Evolutionary conservation across 2,888 invertebrate genomes (phyloP), one percentile per base, ranked within the genome.

Genomic region (Deilephila porcellus): DNA sequence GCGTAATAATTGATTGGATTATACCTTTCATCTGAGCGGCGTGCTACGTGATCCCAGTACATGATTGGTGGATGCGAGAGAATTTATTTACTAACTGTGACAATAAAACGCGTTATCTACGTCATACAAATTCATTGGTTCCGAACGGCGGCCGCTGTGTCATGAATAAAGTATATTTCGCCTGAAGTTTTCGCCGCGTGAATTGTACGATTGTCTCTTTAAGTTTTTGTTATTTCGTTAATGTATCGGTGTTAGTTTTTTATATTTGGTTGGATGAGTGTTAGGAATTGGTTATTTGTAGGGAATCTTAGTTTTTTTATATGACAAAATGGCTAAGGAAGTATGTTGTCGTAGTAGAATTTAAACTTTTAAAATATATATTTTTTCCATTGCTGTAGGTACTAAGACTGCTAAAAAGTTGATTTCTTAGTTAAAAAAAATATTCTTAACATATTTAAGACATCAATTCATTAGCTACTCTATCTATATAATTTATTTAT

Each of bases 1-100:
- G 81, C 85, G 88, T 88, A 88, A 92, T 93, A 93, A 93, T 93
- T 92, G 92, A 93, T 93, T 89, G 91, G 90, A 91, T 93, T 92
- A 93, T 90, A 88, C 90, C 90, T 90, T 90, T 88, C 89, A 90
- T 84, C 86, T 88, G 86, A 81, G 79, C 74, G 82, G 78, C 78
- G 73, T 71, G 79, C 81, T 87, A 92, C 93, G 92, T 92, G 93
- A 91, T 91, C 89, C 86, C 88, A 78, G 88, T 91, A 88, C 91
- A 88, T 86, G 91, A 91, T 91, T 91, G 90, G 87, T 85, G 84
- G 80, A 86, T 86, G 83, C 84, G 85, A 83, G 81, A 75, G 81
- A 89, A 89, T 91, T 90, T 91, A 91, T 91, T 90, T 90, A 90
- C 90, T 89, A 89, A 87, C 90, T 86, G 86, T 83, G 88, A 91